Evolutionary conservation across 2,888 invertebrate genomes (phyloP).

Genomic region (Eupithecia vulgata): DNA sequence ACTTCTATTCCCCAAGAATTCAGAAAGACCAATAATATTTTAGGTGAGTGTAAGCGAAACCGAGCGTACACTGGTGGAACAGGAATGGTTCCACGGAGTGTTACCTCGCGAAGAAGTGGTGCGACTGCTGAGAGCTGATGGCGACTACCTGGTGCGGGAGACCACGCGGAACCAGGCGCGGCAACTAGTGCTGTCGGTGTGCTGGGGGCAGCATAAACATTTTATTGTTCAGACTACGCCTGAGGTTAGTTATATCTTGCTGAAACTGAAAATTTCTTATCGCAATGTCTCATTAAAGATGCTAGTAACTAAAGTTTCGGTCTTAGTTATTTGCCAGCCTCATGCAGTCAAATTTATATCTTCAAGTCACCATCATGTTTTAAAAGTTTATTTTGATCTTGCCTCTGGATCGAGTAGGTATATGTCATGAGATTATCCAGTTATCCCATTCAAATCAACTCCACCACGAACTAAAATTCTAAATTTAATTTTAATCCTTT

Average conservation of each 20-base stretch:
- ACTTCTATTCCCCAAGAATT: background rate
- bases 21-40: constrained; percentile 8
- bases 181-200: constrained; percentile 96
- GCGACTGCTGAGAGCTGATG: constrained; percentile 93
- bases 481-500: background rate
- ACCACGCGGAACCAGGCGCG: constrained; percentile 95
- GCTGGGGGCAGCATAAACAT: constrained; percentile 98
- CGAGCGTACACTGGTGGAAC: constrained; percentile 91
- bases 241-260: constrained; percentile 85
- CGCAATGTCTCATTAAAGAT: background rate
- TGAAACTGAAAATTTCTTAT: background rate
- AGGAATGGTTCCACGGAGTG: constrained; percentile 99
- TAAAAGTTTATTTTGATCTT: background rate
- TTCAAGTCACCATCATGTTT: background rate
- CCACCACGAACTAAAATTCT: background rate
- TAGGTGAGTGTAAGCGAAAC: constrained; percentile 78
- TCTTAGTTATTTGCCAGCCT: background rate
- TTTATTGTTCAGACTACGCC: constrained; percentile 98
- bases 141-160: constrained; percentile 97
- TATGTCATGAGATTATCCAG: background rate
- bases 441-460: background rate
- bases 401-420: background rate
- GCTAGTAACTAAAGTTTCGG: too few relatives aligned
- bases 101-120: constrained; percentile 98
- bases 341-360: background rate